Base-by-base conservation (phyloP, 2,888 invertebrate genomes). In the Teleiodes luculella region DNA sequence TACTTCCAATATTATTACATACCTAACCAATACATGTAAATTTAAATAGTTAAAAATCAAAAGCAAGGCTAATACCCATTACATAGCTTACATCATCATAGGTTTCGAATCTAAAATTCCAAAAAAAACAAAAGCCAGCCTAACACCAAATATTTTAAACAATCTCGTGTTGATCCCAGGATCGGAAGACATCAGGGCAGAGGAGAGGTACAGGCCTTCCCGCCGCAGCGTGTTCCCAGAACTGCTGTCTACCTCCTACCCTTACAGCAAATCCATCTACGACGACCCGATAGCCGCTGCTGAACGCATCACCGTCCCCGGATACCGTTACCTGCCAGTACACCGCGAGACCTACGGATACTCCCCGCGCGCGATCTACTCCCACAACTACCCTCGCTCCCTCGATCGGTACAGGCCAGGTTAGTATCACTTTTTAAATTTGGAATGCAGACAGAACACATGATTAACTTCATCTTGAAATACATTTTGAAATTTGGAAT, bases 321-420 rank as follows among this genome's bases (percentile, higher is more conserved):
- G 96, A 74, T 96, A 96, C 93, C 95, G 96, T 90, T 96, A 96
- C 91, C 91, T 95, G 86, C 96, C 96, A 68, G 94, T 97, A 72
- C 96, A 96, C 90, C 94, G 96, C 78, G 96, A 96, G 82, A 94
- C 93, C 76, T 96, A 96, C 90, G 96, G 96, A 63, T 96, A 96
- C 90, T 95, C 96, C 69, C 96, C 96, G 70, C 93, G 96, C 86
- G 91, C 94, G 80, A 94, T 96, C 91, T 96, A 95, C 84, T 93
- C 95, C 75, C 95, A 95, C 91, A 95, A 95, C 91, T 95, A 95
- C 91, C 91, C 93, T 80, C 91, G 91, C 79, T 91, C 92, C 61
- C 86, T 94, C 82, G 94, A 94, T 78, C 92, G 93, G 91, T 94
- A 94, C 93, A 93, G 95, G 93, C 94, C 96, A 92, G 94, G 96